Evolutionary conservation across 2,113 vertebrate genomes (phyloP).

Genomic region (Pelecanus crispus): DNA sequence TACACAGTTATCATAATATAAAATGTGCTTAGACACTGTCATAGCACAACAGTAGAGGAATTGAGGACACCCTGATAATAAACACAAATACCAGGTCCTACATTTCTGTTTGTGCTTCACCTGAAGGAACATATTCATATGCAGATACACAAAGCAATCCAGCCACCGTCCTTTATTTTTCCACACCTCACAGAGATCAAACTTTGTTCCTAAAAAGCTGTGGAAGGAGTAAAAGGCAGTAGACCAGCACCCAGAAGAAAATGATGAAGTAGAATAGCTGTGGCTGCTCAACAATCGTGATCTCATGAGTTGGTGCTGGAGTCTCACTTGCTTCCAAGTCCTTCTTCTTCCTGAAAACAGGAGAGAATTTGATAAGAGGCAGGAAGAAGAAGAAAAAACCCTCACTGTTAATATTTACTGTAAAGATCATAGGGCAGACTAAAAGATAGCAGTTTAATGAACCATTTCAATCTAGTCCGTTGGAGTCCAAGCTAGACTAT

Average conservation of each 20-base stretch:
- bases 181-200: constrained; percentile 45
- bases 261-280: constrained; percentile 81
- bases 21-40: constrained; percentile 21
- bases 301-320: background rate
- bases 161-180: constrained; percentile 59
- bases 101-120: constrained; percentile 30
- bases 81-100: constrained; percentile 2
- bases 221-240: constrained; percentile 88
- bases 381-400: background rate
- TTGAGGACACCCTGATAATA: constrained; percentile 19
- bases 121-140: constrained; percentile 1
- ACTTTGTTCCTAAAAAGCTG: constrained; percentile 74
- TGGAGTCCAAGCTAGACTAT: background rate
- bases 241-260: constrained; percentile 88
- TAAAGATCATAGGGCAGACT: background rate
- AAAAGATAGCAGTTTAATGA: background rate
- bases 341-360: constrained; percentile 61
- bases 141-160: constrained; percentile 12
- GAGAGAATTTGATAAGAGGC: background rate
- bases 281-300: constrained; percentile 47
- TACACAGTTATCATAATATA: constrained; percentile 29
- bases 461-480: background rate
- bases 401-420: background rate
- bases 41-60: constrained; percentile 26
- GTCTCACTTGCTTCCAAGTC: constrained; percentile 31